Percentiles rank a stretch among this genome's conserved stretches.
Conservation (phyloP, 2,113 vertebrate species). For the Silurus asotus region DNA sequence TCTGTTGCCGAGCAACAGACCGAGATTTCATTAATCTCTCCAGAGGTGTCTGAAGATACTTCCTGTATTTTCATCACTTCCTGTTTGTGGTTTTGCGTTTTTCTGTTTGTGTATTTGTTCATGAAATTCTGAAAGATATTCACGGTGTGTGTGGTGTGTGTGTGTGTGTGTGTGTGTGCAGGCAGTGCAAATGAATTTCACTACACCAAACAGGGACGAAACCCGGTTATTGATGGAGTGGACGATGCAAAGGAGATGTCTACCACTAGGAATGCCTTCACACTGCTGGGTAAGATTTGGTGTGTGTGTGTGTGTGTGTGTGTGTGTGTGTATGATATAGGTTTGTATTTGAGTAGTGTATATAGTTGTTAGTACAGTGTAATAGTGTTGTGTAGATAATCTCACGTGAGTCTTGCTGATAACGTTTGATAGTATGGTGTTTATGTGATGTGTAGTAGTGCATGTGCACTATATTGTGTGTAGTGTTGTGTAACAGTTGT, state of each 20-base stretch:
- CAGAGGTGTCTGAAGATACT: slow-evolving; percentile 16
- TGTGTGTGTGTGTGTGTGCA: slow-evolving; percentile 55
- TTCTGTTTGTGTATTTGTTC: neutral
- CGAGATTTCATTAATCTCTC: slow-evolving; percentile 52
- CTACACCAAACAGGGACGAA: slow-evolving; percentile 91
- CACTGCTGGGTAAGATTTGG: slow-evolving; percentile 83
- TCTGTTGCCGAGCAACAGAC: slow-evolving; percentile 66
- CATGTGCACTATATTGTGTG: neutral
- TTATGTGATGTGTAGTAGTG: neutral
- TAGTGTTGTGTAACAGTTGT: neutral
- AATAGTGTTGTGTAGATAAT: neutral
- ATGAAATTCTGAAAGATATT: neutral
- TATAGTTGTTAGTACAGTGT: neutral
- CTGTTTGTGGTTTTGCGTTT: neutral
- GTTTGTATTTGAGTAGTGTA: neutral
- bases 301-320: neutral
- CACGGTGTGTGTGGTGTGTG: neutral
- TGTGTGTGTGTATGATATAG: neutral
- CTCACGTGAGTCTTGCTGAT: neutral
- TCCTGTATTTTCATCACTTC: neutral
- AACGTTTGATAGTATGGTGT: neutral
- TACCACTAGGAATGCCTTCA: slow-evolving; percentile 87
- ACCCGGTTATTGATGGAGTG: slow-evolving; percentile 87
- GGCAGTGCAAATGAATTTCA: slow-evolving; percentile 84
- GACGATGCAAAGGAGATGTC: slow-evolving; percentile 90